Evolutionary conservation across 2,113 vertebrate genomes (phyloP).

Genomic region (Ameiurus melas): DNA sequence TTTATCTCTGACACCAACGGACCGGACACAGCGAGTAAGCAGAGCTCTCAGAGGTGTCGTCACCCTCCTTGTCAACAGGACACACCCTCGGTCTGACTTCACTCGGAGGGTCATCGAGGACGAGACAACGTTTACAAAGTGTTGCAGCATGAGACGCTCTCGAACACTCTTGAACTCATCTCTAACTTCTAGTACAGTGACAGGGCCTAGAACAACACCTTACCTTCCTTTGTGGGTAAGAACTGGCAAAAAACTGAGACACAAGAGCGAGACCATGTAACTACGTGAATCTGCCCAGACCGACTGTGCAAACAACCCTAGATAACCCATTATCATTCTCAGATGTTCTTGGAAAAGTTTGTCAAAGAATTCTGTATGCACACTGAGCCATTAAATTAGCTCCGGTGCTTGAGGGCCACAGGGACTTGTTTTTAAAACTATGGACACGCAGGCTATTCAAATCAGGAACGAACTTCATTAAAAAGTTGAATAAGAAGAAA

Average conservation of each 20-base stretch:
- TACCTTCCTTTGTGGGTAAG: background rate
- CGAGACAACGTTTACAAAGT: background rate
- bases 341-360: background rate
- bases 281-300: background rate
- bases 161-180: background rate
- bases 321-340: background rate
- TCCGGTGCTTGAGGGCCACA: background rate
- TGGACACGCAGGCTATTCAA: background rate
- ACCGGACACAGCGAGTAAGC: background rate
- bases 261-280: background rate
- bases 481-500: constrained; percentile 10
- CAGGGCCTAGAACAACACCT: background rate
- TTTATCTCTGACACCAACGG: background rate
- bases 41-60: background rate
- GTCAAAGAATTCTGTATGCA: constrained; percentile 1
- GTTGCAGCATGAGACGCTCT: background rate
- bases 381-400: constrained; percentile 15
- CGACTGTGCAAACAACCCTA: background rate
- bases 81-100: background rate
- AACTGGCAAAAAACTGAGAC: background rate
- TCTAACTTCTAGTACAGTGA: background rate
- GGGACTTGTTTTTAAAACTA: background rate
- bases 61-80: background rate
- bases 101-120: background rate
- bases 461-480: background rate